Conservation (phyloP, 1,140 invertebrate species). For the Mesaphorura yosii region DNA sequence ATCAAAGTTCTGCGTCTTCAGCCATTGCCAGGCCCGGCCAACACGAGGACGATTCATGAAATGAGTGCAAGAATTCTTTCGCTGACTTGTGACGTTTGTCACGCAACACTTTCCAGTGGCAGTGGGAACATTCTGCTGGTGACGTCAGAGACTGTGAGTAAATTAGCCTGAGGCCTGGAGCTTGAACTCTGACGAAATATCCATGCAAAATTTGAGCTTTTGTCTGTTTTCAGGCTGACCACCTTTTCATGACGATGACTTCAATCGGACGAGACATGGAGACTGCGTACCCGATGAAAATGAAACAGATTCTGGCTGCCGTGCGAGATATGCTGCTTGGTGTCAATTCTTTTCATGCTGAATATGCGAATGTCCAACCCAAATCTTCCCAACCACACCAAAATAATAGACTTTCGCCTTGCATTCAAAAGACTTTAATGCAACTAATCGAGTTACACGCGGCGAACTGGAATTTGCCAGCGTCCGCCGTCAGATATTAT, state of each 20-base stretch:
- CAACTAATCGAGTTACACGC: slow-evolving; percentile 79
- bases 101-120: slow-evolving; percentile 59
- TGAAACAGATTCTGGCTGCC: slow-evolving; percentile 59
- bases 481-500: slow-evolving; percentile 76
- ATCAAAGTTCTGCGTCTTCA: not conserved
- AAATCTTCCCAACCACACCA: not conserved
- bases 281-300: slow-evolving; percentile 58
- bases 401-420: slow-evolving; percentile 30
- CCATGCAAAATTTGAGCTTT: no score
- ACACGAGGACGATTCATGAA: slow-evolving; percentile 37
- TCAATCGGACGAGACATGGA: slow-evolving; percentile 75
- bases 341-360: slow-evolving; percentile 50
- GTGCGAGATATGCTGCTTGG: slow-evolving; percentile 75
- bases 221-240: slow-evolving; percentile 55
- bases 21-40: not conserved
- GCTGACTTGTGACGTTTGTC: slow-evolving; percentile 68
- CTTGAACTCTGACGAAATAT: not conserved
- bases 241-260: slow-evolving; percentile 72
- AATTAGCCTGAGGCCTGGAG: not conserved
- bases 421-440: slow-evolving; percentile 59
- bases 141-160: slow-evolving; percentile 57
- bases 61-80: slow-evolving; percentile 59
- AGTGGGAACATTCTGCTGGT: not conserved
- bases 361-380: no score
- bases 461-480: slow-evolving; percentile 74